Conservation (phyloP, 2,888 invertebrate species). For the Patella depressa region DNA sequence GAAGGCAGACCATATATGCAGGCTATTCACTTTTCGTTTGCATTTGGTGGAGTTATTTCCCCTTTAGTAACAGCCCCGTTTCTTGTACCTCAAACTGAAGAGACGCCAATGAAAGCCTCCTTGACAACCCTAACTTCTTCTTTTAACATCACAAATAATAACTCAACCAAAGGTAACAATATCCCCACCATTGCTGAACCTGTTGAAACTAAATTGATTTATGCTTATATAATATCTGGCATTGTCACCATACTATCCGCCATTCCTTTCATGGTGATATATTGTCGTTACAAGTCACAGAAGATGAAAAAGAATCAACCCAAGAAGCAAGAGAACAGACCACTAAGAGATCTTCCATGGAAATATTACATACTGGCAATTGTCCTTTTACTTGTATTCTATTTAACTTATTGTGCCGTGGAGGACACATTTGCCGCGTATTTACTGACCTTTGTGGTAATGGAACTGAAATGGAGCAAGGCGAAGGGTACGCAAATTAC, state of each 20-base stretch:
- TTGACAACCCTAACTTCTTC: neutral
- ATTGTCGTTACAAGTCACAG: neutral
- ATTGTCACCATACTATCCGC: neutral
- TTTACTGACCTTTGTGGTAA: constrained; percentile 65
- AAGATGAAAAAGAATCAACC: constrained; percentile 11
- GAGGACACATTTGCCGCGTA: constrained; percentile 70
- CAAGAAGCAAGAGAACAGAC: constrained; percentile 40
- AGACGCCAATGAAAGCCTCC: neutral
- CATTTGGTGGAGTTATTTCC: constrained; percentile 72
- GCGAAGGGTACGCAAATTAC: constrained; percentile 62
- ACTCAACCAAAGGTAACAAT: neutral
- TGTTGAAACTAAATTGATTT: constrained; percentile 11
- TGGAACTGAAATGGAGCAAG: constrained; percentile 60
- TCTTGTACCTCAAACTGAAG: constrained; percentile 41
- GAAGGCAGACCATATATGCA: constrained; percentile 71
- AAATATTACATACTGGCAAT: constrained; percentile 52
- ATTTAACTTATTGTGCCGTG: constrained; percentile 67
- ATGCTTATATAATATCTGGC: constrained; percentile 22
- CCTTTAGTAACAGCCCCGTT: constrained; percentile 72
- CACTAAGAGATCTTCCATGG: constrained; percentile 28
- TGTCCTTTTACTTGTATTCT: constrained; percentile 61
- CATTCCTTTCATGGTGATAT: neutral
- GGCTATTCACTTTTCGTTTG: constrained; percentile 72
- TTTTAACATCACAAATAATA: constrained; percentile 9
- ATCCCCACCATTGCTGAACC: constrained; percentile 2